Evolutionary conservation across 2,888 invertebrate species (phyloP), one percentile per base, ranked within the genome.

Genomic region (Lutraria lutraria): DNA sequence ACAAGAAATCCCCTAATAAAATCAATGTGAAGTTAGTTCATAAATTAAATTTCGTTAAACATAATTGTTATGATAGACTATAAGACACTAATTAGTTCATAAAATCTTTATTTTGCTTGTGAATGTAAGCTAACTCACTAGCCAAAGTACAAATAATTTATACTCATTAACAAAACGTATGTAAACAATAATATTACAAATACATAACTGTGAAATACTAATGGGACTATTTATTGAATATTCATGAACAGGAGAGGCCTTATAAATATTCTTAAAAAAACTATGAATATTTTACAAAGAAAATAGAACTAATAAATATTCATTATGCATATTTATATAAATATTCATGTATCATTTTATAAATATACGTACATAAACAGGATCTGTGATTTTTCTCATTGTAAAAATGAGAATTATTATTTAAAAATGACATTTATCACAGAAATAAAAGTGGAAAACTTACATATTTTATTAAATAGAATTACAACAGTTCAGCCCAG

Each of bases 171-270:
- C 63, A 25, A 25, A 43, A 68, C 25, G n/a, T 25, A 68, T 68
- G 63, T 68, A n/a, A 68, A 68, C 63, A 68, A 68, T 68, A 68
- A 68, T 68, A 68, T 68, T 68, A 68, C 63, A 68, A 25, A 25
- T 25, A 25, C 63, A 68, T 68, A 68, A 68, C n/a, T n/a, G 4
- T 68, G 25, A 25, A 68, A 25, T n/a, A 68, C 25, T n/a, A 68
- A 68, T 25, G 63, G 63, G 63, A 68, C 63, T 68, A 25, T 25
- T 68, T 68, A 25, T 25, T 68, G 63, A 68, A 68, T 68, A 68
- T 68, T 68, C 25, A 68, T 34, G 79, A 79, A 21, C 52, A 79
- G 34, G 79, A 34, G 31, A 79, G 52, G 79, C 13, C 31, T 34
- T 79, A 6, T 79, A 79, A 79, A 34, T 79, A 79, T 68, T 68